These are phyloP conservation scores for Achlya flavicornis DNA, from an alignment of 2,888 invertebrate species.

Conservation along the genomic window DNA sequence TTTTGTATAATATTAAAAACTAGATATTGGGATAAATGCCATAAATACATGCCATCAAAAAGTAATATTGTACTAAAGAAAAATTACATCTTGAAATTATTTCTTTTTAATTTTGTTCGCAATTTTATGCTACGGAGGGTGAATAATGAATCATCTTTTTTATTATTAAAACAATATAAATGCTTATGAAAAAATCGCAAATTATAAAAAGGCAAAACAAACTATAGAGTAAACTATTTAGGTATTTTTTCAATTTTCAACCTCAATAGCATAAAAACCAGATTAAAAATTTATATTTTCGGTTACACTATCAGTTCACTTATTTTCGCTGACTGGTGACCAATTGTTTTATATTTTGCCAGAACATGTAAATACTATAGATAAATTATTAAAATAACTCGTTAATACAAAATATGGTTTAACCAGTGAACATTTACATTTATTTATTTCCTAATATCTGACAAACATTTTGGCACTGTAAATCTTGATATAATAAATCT, in stretches of 20 bases:
- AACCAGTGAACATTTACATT: neutral
- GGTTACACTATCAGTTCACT: neutral
- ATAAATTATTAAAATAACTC: constrained; percentile 32
- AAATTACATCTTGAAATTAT: neutral
- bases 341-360: neutral
- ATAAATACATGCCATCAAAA: constrained; percentile 29
- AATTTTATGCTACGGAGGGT: neutral
- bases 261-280: neutral
- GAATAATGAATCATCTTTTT: neutral
- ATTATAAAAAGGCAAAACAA: no score
- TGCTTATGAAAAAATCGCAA: neutral
- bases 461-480: constrained; percentile 22
- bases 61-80: neutral
- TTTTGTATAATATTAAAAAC: constrained; percentile 30
- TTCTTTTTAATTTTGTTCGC: neutral
- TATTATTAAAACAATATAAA: neutral
- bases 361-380: constrained; percentile 16
- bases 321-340: neutral
- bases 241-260: neutral
- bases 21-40: constrained; percentile 33
- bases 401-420: constrained; percentile 36
- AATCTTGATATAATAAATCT: constrained; percentile 27
- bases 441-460: constrained; percentile 3
- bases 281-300: no score
- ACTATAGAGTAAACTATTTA: no score